These are phyloP conservation scores for Tolypeutes matacus DNA, from an alignment of 2,797 vertebrate species.

Conservation along the genomic window DNA sequence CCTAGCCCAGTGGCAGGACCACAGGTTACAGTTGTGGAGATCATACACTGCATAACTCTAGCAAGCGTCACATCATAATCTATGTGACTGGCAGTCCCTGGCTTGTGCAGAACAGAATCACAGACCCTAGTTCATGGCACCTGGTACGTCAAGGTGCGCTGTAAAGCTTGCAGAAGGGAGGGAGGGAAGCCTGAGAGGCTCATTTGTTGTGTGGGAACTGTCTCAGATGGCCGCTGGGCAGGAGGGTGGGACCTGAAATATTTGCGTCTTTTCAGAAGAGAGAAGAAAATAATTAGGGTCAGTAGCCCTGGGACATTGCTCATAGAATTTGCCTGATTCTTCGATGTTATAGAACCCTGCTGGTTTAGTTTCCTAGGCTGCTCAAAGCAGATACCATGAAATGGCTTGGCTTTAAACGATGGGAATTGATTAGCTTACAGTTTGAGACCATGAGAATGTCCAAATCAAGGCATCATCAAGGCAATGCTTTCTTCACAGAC, in stretches of 20 bases:
- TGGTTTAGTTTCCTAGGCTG: too few species aligned
- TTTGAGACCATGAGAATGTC: too few species aligned
- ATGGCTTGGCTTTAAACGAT: too few species aligned
- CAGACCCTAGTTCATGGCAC: background rate
- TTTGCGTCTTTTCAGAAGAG: background rate
- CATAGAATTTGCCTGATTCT: background rate
- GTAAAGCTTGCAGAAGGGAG: background rate
- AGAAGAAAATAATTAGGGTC: background rate
- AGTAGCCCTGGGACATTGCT: background rate
- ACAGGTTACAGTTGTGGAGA: too few species aligned
- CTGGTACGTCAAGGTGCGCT: background rate
- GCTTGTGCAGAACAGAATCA: background rate
- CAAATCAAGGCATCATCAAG: too few species aligned
- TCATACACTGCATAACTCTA: background rate
- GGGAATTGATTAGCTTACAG: too few species aligned
- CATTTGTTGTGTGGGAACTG: background rate
- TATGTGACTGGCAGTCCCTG: background rate
- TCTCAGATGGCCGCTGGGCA: background rate
- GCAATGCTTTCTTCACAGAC: too few species aligned
- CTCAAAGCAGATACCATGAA: too few species aligned
- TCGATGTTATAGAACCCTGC: background rate
- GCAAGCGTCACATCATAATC: background rate
- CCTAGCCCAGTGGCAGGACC: background rate
- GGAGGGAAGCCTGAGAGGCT: background rate
- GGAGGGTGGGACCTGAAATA: background rate